phyloP scores from a whole-genome alignment of 2,113 vertebrate species.

The Bolborhynchus lineola region DNA sequence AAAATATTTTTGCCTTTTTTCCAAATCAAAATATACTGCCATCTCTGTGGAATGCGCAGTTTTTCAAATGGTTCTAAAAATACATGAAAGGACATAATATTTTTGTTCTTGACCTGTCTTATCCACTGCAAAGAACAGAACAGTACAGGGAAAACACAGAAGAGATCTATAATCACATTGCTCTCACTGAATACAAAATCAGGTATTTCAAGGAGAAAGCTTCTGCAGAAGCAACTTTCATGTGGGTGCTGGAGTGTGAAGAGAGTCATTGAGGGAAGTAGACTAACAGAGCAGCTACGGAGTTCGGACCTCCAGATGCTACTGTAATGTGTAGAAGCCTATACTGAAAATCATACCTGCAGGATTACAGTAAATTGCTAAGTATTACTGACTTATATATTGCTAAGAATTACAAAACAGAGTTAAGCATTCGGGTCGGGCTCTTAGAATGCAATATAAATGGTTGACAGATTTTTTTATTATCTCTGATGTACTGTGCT shows the following conservation, averaged over 20 bases:
- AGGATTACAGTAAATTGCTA: background rate
- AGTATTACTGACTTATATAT: background rate
- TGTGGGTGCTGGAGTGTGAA: background rate
- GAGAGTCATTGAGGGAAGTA: background rate
- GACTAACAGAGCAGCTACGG: background rate
- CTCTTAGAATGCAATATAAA: background rate
- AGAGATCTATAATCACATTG: background rate
- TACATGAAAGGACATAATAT: background rate
- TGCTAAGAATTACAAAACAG: background rate
- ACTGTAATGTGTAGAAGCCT: background rate
- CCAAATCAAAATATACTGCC: background rate
- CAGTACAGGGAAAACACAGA: background rate
- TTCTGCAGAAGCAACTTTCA: background rate
- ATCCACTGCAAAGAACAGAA: background rate
- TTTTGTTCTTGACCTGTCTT: constrained; percentile 13
- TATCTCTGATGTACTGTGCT: background rate
- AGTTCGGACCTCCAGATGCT: background rate
- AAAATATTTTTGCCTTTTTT: background rate
- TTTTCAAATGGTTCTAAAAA: background rate
- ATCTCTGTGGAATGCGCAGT: background rate
- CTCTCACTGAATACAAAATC: background rate
- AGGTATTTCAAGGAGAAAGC: background rate
- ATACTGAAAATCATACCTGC: background rate
- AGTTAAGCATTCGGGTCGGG: background rate
- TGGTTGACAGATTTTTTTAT: background rate